phyloP scores from a whole-genome alignment of 2,888 invertebrate species.

The Coelopa pilipes region DNA sequence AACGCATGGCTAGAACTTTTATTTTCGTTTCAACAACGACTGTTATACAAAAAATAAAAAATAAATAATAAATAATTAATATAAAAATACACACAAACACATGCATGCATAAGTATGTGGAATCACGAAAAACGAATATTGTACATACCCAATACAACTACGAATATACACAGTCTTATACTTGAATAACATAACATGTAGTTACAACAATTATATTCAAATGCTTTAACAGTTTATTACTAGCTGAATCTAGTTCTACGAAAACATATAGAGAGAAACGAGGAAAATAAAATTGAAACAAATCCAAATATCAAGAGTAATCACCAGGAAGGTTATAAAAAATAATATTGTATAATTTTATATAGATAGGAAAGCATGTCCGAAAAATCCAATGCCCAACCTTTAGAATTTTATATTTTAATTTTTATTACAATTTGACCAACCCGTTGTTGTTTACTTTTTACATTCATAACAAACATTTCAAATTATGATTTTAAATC shows the following conservation, averaged over 20 bases:
- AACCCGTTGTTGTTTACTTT: too few relatives aligned
- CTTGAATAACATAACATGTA: constrained; percentile 6
- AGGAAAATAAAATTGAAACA: too few relatives aligned
- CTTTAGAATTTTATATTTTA: too few relatives aligned
- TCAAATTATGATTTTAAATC: too few relatives aligned
- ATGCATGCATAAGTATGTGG: neutral
- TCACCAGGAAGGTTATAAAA: too few relatives aligned
- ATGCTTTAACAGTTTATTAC: constrained; percentile 11
- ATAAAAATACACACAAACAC: neutral
- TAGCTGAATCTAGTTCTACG: neutral
- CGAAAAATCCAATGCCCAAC: neutral
- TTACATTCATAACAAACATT: too few relatives aligned
- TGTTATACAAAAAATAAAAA: constrained; percentile 21
- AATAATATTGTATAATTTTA: too few relatives aligned
- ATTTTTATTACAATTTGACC: too few relatives aligned
- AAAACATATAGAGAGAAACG: too few relatives aligned
- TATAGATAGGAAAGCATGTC: too few relatives aligned
- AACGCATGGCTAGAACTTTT: constrained; percentile 18
- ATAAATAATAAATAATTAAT: constrained; percentile 2
- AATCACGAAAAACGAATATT: constrained; percentile 8
- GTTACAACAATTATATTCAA: constrained; percentile 13
- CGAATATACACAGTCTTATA: neutral
- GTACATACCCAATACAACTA: neutral
- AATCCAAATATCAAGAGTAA: too few relatives aligned
- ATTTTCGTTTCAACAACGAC: constrained; percentile 36